A percentile compares a stretch with the other conserved stretches of the same genome.
Evolutionary conservation across 2,888 invertebrate species (phyloP).

Genomic region (Pammene aurita): DNA sequence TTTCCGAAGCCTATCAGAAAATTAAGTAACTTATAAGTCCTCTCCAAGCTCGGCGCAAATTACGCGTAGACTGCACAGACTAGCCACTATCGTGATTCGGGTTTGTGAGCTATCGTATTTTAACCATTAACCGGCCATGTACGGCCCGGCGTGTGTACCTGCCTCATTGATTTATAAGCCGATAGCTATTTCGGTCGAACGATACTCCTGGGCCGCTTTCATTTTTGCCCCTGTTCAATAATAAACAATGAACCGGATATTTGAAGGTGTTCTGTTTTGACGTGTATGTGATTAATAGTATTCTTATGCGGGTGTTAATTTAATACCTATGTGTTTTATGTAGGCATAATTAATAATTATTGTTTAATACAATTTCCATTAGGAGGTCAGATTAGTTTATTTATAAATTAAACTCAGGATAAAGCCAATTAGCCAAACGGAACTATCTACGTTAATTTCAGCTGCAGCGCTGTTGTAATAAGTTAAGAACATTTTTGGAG

Average conservation of each 20-base stretch:
- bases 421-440: no score
- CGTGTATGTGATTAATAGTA: slow-evolving; percentile 67
- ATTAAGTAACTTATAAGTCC: no score
- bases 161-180: slow-evolving; percentile 69
- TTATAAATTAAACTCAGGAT: background rate
- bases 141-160: slow-evolving; percentile 58
- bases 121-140: slow-evolving; percentile 47
- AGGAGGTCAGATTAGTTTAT: background rate
- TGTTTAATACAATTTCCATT: background rate
- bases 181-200: slow-evolving; percentile 77
- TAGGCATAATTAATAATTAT: no score
- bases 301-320: slow-evolving; percentile 59
- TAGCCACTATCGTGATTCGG: slow-evolving; percentile 56
- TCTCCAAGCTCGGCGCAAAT: slow-evolving; percentile 54
- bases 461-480: no score
- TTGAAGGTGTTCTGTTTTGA: slow-evolving; percentile 67
- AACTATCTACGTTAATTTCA: no score
- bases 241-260: slow-evolving; percentile 72
- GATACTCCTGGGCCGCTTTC: slow-evolving; percentile 72
- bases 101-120: slow-evolving; percentile 60
- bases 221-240: slow-evolving; percentile 69
- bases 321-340: slow-evolving; percentile 35
- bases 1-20: no score
- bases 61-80: slow-evolving; percentile 52
- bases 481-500: no score